Evolutionary conservation across 2,888 invertebrate genomes (phyloP), one percentile per base, ranked within the genome.

Genomic region (Reticulitermes lucifugus): DNA sequence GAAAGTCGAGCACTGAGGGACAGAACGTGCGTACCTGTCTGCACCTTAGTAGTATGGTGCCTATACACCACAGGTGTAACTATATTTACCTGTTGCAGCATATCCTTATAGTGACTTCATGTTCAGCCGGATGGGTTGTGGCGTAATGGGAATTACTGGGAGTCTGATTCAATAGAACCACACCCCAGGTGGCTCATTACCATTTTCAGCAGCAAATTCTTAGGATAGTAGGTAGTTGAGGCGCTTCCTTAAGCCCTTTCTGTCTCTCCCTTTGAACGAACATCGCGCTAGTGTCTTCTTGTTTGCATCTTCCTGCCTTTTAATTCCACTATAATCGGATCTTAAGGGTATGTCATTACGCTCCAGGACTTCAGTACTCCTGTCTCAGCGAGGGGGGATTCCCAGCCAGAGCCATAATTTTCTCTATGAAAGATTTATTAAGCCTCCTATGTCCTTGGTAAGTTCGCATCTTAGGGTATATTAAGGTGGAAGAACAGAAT

Each of bases 251-350:
- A 70, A 70, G 41, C 25, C 21, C 41, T 71, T 41, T 18, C 41
- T 21, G 4, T n/a, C 46, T 43, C 77, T 22, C 41, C 46, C 12
- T 77, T 77, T 46, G 77, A 77, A 51, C 77, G 41, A 77, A 35
- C 77, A 12, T 77, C 77, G 14, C 25, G 65, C 10, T 9, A 65
- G 60, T 65, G 65, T 60, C 65, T n/a, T 25, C 73, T 43, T 77
- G 77, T 77, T 77, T 77, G 77, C 46, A 46, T 77, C 77, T 77
- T 77, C n/a, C 70, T 81, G 81, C 81, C 81, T 81, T 81, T 81
- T 81, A 81, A 81, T 81, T 81, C 70, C 14, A 43, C 65, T 81
- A 70, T 65, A 81, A 81, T 65, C 46, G 70, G 46, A 81, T 81
- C 65, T 81, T 81, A 25, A 46, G 81, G 81, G 81, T n/a, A 77